Base-by-base conservation (phyloP, 2,888 invertebrate species). In the Glomeris marginata region DNA sequence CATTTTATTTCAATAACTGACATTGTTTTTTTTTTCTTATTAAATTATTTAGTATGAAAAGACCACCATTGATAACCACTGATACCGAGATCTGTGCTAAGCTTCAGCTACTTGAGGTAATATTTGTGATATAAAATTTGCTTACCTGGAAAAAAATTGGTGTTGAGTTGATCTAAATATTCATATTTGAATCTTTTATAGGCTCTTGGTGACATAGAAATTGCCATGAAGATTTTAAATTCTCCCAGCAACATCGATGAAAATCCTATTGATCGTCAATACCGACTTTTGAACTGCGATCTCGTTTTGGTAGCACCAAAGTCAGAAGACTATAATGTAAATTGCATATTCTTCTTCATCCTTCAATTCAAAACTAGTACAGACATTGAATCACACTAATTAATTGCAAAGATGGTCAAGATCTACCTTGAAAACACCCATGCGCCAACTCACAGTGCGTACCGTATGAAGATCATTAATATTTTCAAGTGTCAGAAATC, bases 181-280 rank as follows among this genome's bases (percentile, higher is more conserved):
- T 38, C 21, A 15, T 5, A 45, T n/a, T 8, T 47, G 15, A 16
- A 42, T 47, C 43, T 36, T 10, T 44, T 53, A 40, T 38, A 55
- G 67, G 65, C 69, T 2, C 58, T 71, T 48, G 64, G 62, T 49
- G 70, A 72, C 50, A 70, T 71, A 48, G 66, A 71, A 59, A 63
- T 69, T 33, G 70, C 70, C 45, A 62, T 71, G 53, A 66, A 65
- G 51, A 63, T 66, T 51, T 57, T 72, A 49, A 64, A 68, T 50
- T 57, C 60, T 45, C 63, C 57, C 46, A 59, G 61, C 15, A 59
- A 56, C 47, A 57, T 61, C 4, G 20, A 45, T 40, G 52, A 57
- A 41, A 56, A 72, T 56, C 70, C 72, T 2, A 56, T 69, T 10
- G 72, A 72, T 57, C 55, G 64, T 35, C 67, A 70, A 51, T 73